phyloP scores from a whole-genome alignment of 2,888 invertebrate genomes.

The Drosophila antonietae region DNA sequence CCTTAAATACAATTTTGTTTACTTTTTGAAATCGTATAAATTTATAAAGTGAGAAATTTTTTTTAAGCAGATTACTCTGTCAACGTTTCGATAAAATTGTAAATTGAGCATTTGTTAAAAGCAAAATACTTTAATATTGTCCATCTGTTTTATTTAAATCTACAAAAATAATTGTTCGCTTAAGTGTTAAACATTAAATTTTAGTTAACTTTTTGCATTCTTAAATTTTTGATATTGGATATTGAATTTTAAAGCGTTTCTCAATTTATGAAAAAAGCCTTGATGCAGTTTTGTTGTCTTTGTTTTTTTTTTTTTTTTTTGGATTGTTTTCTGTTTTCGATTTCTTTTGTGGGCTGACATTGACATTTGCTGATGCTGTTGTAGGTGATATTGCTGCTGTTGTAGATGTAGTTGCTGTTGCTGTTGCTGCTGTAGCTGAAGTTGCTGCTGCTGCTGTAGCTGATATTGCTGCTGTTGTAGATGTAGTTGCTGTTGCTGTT shows the following conservation, averaged over 20 bases:
- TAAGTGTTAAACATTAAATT: not conserved
- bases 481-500: not conserved
- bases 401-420: not conserved
- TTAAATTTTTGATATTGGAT: constrained; percentile 20
- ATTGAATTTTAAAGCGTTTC: constrained; percentile 1
- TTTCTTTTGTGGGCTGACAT: constrained; percentile 73
- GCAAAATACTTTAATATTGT: too few species aligned
- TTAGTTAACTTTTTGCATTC: not conserved
- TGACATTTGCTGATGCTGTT: constrained; percentile 76
- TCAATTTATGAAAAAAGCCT: constrained; percentile 39
- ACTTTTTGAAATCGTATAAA: too few species aligned
- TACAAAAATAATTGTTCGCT: not conserved
- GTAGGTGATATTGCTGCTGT: constrained; percentile 27
- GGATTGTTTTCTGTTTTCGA: constrained; percentile 39
- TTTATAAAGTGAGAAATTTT: too few species aligned
- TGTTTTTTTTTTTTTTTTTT: constrained; percentile 15
- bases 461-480: not conserved
- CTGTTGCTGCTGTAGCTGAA: constrained; percentile 3
- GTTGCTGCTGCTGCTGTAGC: not conserved
- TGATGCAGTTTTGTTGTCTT: constrained; percentile 39
- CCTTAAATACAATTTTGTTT: too few species aligned
- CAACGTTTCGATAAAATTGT: not conserved
- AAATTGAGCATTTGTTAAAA: not conserved
- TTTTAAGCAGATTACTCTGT: too few species aligned
- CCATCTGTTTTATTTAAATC: not conserved